Base-by-base conservation (phyloP, 2,113 vertebrate species). In the Tragelaphus scriptus region DNA sequence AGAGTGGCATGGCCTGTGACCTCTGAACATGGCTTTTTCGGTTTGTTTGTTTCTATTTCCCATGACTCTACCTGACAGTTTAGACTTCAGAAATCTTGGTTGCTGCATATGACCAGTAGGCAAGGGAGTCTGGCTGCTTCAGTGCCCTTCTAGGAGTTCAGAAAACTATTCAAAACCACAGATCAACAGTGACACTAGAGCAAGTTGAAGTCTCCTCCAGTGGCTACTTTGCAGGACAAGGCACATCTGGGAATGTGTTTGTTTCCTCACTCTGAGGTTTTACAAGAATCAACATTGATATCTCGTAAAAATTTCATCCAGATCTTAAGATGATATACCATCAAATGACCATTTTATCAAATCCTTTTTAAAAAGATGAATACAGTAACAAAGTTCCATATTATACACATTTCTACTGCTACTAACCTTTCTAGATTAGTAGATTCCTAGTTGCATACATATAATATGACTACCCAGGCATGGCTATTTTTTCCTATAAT, bases 351-450 rank as follows among this genome's bases (percentile, higher is more conserved):
- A 11, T 88, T 44, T 82, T 44, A 59, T 28, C 58, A 47, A 86
- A 13, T 44, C n/a, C 68, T 40, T 36, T 92, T 68, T 49, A 15
- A 55, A 91, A 82, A 55, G 25, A 49, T 1, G 6, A 44, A 30
- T 9, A 23, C 0, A 0, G n/a, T 17, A 13, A 55, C 12, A 4
- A 36, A 77, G 9, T 15, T 40, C 63, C 5, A 23, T 10, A 2
- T 1, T 5, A 26, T 7, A 68, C 30, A 0, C 3, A 2, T 21
- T 26, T 19, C 40, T n/a, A 21, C 16, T 6, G 28, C 36, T 1
- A 32, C 23, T 19, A n/a, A 86, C n/a, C 47, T 90, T 55, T 68
- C 40, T 49, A n/a, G 80, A 80, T 36, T 10, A 68, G 0, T 40
- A n/a, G 85, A 68, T 36, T 51, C 65, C 1, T 4, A 19, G 40